Base-by-base conservation (phyloP, 1,140 invertebrate species). In the Copidosoma floridanum region DNA sequence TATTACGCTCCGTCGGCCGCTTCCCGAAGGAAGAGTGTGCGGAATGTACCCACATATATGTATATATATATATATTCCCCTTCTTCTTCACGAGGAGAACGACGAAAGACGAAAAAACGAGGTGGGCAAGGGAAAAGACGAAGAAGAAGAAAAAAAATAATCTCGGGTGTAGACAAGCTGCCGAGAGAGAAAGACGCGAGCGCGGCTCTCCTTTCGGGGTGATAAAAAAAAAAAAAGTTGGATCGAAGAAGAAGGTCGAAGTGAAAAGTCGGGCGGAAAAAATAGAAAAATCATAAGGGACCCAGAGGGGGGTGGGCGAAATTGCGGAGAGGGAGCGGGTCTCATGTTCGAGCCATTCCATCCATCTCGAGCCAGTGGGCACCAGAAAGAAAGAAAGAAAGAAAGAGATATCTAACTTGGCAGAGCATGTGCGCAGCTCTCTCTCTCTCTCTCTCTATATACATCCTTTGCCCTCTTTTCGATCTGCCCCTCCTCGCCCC, bases 1-100 rank as follows among this genome's bases (percentile, higher is more conserved):
- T 69, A 70, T 65, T 65, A 69, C 68, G 66, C 48, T 69, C 64
- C 61, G 64, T 64, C 63, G 64, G 63, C 60, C 62, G 63, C 65
- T 66, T 57, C 29, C 29, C n/a, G n/a, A n/a, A n/a, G 38, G 12
- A 24, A 58, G 53, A 40, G 35, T 12, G 7, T 32, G 35, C 14
- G 43, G 24, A 12, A 41, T 18, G 41, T 44, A 27, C n/a, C 2
- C 24, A 16, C 5, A 12, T 11, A 57, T 57, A 14, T 23, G 55
- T 47, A 52, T 57, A 32, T 54, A 47, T 29, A 32, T 27, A 32
- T 48, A 48, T 48, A 24, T 32, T 48, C 16, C 2, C 44, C 23
- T n/a, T n/a, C 44, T 47, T 14, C 11, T 21, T 2, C 44, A 24
- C 26, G 29, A 50, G 12, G 35, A 3, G 12, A 14, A 46, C 7